Conservation (phyloP, 2,797 vertebrate species). For the Cossypha niveicapilla region DNA sequence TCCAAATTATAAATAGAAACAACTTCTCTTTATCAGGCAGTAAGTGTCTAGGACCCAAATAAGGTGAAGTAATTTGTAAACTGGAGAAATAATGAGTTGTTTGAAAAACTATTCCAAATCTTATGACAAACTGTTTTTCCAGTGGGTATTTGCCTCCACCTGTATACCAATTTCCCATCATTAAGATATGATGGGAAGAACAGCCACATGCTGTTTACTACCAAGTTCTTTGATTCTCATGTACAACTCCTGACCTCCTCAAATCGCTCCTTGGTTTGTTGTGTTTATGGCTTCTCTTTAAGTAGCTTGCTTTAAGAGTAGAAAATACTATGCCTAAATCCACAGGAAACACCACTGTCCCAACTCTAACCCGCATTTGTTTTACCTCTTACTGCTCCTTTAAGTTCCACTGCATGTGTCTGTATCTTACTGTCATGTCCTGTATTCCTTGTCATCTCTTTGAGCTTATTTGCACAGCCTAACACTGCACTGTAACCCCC, state of each 20-base stretch:
- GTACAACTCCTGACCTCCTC: neutral
- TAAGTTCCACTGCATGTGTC: neutral
- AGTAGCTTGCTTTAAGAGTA: neutral
- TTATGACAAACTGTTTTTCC: neutral
- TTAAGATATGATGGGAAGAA: neutral
- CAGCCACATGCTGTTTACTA: neutral
- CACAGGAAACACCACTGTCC: neutral
- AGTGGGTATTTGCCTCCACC: neutral
- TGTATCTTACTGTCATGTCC: neutral
- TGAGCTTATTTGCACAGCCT: neutral
- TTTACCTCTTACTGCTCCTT: neutral
- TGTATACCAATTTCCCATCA: neutral
- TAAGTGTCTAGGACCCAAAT: constrained; percentile 3
- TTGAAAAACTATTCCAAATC: neutral
- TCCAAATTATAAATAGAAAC: constrained; percentile 2
- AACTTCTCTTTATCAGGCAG: neutral
- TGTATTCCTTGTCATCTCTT: neutral
- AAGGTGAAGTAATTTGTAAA: neutral
- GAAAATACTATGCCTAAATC: neutral
- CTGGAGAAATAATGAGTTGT: neutral
- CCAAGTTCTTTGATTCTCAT: neutral
- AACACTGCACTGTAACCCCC: neutral
- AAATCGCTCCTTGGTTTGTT: neutral
- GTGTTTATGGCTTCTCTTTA: neutral
- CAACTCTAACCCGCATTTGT: neutral